Base-by-base conservation (phyloP, 2,888 invertebrate genomes). In the Cecidostiba fungosa region DNA sequence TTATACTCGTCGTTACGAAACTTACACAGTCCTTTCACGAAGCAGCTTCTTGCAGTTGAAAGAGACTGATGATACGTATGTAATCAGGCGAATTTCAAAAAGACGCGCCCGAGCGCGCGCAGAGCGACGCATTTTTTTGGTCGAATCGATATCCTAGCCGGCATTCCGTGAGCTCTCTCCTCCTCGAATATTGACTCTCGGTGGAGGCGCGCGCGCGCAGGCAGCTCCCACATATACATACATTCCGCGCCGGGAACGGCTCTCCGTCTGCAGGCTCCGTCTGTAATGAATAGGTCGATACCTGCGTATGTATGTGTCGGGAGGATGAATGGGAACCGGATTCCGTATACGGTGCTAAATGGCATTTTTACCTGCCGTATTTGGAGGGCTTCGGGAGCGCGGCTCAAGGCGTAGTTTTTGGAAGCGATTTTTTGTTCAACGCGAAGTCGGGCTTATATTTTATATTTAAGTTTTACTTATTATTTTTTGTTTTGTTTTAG, bases 161-260 rank as follows among this genome's bases (percentile, higher is more conserved):
- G 84, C 66, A 66, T 26, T 66, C 79, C 72, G 39, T 19, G n/a
- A 12, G 19, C 74, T 74, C 74, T 74, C 47, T 47, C 74, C 36
- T 50, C 54, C 66, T 78, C 66, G 39, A 72, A 72, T 72, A 72
- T 72, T 72, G 72, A 72, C 72, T 72, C 72, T 72, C 90, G 89
- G 89, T 88, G 90, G 90, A 89, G 90, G 89, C 89, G 89, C 89
- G 89, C 89, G 89, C 90, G 89, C 89, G 32, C 62, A 59, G n/a
- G 19, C 54, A 59, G 89, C 90, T 89, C 88, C 26, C 29, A 66
- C 54, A 32, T 62, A 19, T 14, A 66, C 54, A 32, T 62, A 19
- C n/a, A 66, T 66, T 29, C 66, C 66, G 14, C 16, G 66, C 8
- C 54, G 8, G n/a, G n/a, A n/a, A 59, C n/a, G 54, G 23, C 54